Evolutionary conservation across 2,797 vertebrate species (phyloP).

Genomic region (Xenopus petersii): DNA sequence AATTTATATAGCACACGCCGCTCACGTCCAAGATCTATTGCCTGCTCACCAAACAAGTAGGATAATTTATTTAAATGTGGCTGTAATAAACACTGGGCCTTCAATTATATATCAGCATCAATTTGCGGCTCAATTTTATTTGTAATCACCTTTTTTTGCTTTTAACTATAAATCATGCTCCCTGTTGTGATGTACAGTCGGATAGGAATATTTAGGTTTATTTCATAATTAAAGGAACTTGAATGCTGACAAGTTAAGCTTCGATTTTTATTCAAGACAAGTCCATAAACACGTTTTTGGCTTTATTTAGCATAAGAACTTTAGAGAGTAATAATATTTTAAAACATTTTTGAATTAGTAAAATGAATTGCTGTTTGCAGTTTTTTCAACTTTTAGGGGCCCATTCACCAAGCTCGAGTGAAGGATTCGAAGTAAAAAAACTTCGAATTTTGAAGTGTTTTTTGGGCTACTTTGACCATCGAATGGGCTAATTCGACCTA

Average conservation of each 20-base stretch:
- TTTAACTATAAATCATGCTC: constrained; percentile 28
- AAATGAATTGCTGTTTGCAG: too few species aligned
- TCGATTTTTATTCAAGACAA: too few species aligned
- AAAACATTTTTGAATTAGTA: too few species aligned
- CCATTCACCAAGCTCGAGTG: too few species aligned
- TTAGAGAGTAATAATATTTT: too few species aligned
- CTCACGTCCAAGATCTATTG: background rate
- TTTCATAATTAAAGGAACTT: constrained; percentile 39
- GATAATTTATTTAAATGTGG: constrained; percentile 14
- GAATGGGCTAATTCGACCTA: too few species aligned
- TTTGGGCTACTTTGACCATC: too few species aligned
- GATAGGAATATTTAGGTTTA: constrained; percentile 29
- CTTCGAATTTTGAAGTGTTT: too few species aligned
- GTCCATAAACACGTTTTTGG: too few species aligned
- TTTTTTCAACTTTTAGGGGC: too few species aligned
- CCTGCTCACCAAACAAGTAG: constrained; percentile 6
- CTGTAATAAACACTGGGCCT: constrained; percentile 5
- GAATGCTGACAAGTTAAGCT: background rate
- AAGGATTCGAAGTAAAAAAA: too few species aligned
- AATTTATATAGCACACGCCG: background rate
- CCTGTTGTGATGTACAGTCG: constrained; percentile 24
- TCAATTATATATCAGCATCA: constrained; percentile 19
- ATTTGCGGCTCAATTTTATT: constrained; percentile 25
- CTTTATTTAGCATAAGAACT: too few species aligned
- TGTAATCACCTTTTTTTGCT: constrained; percentile 30